Evolutionary conservation across 1,140 invertebrate species (phyloP), one percentile per base, ranked within the genome.

Genomic region (Sinonovacula constricta): DNA sequence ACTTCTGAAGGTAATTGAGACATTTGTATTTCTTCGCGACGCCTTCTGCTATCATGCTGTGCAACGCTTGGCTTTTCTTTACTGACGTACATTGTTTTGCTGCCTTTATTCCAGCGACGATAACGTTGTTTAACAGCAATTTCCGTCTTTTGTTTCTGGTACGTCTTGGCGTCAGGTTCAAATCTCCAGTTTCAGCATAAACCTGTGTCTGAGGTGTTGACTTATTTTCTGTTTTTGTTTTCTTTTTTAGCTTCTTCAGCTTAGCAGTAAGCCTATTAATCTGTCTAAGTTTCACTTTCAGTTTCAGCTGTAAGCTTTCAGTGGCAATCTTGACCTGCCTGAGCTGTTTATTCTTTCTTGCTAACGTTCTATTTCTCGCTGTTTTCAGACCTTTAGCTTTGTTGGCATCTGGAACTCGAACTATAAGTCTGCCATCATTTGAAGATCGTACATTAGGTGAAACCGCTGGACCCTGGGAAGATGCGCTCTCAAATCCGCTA

Each of bases 171-270:
- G 56, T 22, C 36, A 24, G 34, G 4, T 59, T 30, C 4, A 51
- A 59, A 1, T 36, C 1, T 3, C 12, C 33, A 34, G 54, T 12
- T 12, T 70, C 12, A 1, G 33, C 14, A 33, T 45, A 54, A 28
- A 54, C 56, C 1, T 1, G 33, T 54, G 33, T 31, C 24, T 31
- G 66, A 5, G 53, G 14, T 31, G 56, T 54, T 12, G 53, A 49
- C 63, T 33, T 68, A 54, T 56, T 68, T 56, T 68, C 56, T 53
- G 30, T 34, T 54, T 56, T 68, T 12, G 34, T 68, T 22, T 68
- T 68, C 1, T 26, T 18, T 24, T 45, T 65, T n/a, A 65, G 22
- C 34, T 12, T 65, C 4, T 65, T 15, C 12, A 31, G 22, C 26
- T 68, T 5, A 54, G 49, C n/a, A 15, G 53, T 54, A 14, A 68